These are phyloP conservation scores for Apus apus DNA, from an alignment of 2,113 vertebrate genomes.

Conservation along the genomic window DNA sequence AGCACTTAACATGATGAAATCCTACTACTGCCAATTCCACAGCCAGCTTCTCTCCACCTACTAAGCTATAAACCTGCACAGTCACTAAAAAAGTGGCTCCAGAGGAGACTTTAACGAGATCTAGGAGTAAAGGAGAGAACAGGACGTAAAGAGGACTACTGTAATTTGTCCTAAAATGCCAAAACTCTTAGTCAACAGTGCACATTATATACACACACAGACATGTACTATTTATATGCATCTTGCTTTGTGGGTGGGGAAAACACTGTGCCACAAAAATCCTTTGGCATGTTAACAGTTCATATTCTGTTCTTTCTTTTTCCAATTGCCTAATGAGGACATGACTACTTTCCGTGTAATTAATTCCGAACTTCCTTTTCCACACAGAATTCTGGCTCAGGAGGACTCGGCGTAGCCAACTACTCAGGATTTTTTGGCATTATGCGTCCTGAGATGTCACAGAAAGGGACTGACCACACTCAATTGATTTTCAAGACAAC, in stretches of 20 bases:
- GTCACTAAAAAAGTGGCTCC: neutral
- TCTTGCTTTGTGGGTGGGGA: too few relatives aligned
- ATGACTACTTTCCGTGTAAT: neutral
- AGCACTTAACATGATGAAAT: neutral
- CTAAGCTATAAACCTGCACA: neutral
- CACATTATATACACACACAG: neutral
- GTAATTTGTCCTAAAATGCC: neutral
- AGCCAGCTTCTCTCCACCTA: neutral
- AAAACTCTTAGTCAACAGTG: neutral
- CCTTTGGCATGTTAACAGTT: neutral
- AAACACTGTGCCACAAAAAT: neutral
- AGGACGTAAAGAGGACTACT: neutral
- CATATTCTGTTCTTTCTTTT: neutral
- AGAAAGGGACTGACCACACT: neutral
- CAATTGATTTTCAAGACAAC: neutral
- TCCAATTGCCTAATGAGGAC: neutral
- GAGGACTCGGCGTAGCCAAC: neutral
- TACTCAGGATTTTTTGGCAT: neutral
- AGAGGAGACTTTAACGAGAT: neutral
- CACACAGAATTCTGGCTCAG: neutral
- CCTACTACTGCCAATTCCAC: neutral
- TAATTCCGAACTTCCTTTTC: neutral
- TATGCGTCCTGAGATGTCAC: neutral
- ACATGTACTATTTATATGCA: neutral
- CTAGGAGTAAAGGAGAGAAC: neutral